Evolutionary conservation across 2,888 invertebrate genomes (phyloP), one percentile per base, ranked within the genome.

Genomic region (Calameuta idolon): DNA sequence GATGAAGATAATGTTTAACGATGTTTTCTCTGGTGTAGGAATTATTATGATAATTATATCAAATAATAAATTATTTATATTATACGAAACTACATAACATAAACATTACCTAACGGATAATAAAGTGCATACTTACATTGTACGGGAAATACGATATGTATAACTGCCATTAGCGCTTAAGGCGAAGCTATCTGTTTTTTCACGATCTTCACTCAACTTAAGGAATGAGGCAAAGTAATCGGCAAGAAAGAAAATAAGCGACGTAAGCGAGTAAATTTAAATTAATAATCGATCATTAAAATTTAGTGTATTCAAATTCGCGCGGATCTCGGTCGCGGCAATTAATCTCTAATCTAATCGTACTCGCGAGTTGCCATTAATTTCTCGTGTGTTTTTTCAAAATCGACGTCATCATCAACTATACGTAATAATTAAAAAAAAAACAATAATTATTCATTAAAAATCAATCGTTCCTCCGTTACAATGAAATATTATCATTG

Each of bases 1-100:
- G 79, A 86, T 83, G 85, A 82, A 86, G 82, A 88, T 88, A 86
- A 88, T 86, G 88, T 91, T 90, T 89, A 90, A 90, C 83, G 83
- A 89, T 89, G 90, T 90, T 90, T 90, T 89, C 86, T 87, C 89
- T 87, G 87, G 86, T 88, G 86, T 90, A 89, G 87, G 85, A 89
- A 88, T 88, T 87, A 88, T 88, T 86, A 84, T 81, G 81, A 87
- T 86, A 55, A 78, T 73, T 85, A 87, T 84, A 84, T 81, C 82
- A 85, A 85, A 85, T 83, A 83, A 86, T 83, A 86, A 87, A 88
- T 87, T 87, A 87, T 88, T 84, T 89, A 88, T 86, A 86, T 80
- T 84, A 83, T 87, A 86, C 79, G 82, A 85, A 55, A 82, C 71
- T 82, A n/a, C 74, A 71, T 69, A 75, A 68, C 74, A 80, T 75